Percentiles rank a stretch among this genome's conserved stretches.
These are phyloP conservation scores for Syrrhaptes paradoxus DNA, from an alignment of 2,113 vertebrate species.

Conservation along the genomic window DNA sequence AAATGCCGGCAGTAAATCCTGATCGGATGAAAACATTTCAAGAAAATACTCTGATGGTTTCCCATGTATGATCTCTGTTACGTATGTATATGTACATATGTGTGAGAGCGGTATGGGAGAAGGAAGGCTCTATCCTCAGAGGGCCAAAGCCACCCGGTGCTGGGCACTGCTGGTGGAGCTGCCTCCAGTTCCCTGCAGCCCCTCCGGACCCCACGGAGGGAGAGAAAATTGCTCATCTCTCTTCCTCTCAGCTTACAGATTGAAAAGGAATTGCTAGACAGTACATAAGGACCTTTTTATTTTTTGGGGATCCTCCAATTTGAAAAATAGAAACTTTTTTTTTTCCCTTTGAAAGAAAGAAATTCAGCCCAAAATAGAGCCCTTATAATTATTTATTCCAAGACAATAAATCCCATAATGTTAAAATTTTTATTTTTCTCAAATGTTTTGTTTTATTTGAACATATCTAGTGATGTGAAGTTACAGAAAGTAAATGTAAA, in stretches of 20 bases:
- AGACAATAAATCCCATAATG: background rate
- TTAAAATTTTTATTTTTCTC: background rate
- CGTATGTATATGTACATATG: rapidly evolving
- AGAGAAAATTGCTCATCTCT: background rate
- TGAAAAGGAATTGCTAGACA: background rate
- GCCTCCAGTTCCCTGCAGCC: rapidly evolving
- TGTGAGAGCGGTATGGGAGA: background rate
- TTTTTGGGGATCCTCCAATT: background rate
- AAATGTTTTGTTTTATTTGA: background rate
- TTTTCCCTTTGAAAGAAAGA: background rate
- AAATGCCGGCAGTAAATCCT: background rate
- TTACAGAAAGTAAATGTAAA: background rate
- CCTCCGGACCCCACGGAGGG: rapidly evolving
- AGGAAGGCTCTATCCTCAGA: background rate
- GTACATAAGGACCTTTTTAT: background rate
- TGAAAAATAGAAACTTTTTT: background rate
- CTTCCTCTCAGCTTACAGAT: background rate
- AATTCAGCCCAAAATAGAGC: background rate
- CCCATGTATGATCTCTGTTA: background rate
- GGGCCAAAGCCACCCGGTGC: background rate
- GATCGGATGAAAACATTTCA: background rate
- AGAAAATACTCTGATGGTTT: background rate
- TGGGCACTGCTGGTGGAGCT: background rate
- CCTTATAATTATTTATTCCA: background rate
- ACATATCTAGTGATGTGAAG: background rate